These are phyloP conservation scores for Odocoileus hemionus DNA, from an alignment of 2,113 vertebrate species.

Conservation along the genomic window DNA sequence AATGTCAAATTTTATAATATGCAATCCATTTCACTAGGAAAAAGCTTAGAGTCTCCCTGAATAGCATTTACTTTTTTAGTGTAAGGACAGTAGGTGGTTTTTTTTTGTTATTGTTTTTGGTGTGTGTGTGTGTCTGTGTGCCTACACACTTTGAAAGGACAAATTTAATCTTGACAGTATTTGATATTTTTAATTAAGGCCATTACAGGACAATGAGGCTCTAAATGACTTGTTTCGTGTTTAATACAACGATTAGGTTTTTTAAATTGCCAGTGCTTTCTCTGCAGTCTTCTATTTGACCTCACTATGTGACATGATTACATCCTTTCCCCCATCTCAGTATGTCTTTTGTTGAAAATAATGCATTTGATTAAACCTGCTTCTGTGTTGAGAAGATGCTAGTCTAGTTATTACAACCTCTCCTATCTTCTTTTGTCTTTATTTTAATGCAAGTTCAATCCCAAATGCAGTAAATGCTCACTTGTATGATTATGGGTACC, in stretches of 20 bases:
- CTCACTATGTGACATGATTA: background rate
- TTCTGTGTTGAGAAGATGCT: background rate
- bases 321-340: background rate
- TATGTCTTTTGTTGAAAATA: constrained; percentile 12
- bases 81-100: constrained; percentile 4
- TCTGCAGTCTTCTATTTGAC: background rate
- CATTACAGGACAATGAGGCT: background rate
- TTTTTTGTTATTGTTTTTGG: background rate
- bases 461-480: background rate
- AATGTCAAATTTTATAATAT: constrained; percentile 80
- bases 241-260: constrained; percentile 20
- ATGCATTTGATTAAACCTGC: background rate
- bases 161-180: constrained; percentile 34
- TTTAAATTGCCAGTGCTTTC: constrained; percentile 26
- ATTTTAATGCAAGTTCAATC: background rate
- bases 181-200: constrained; percentile 41
- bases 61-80: constrained; percentile 61
- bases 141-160: background rate
- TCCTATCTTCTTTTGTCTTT: background rate
- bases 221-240: background rate
- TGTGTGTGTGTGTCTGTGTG: background rate
- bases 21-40: constrained; percentile 70
- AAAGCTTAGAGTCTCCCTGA: constrained; percentile 68
- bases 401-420: background rate
- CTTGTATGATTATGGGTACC: background rate